Conservation (phyloP, 2,888 invertebrate genomes). For the Eupeodes luniger region DNA sequence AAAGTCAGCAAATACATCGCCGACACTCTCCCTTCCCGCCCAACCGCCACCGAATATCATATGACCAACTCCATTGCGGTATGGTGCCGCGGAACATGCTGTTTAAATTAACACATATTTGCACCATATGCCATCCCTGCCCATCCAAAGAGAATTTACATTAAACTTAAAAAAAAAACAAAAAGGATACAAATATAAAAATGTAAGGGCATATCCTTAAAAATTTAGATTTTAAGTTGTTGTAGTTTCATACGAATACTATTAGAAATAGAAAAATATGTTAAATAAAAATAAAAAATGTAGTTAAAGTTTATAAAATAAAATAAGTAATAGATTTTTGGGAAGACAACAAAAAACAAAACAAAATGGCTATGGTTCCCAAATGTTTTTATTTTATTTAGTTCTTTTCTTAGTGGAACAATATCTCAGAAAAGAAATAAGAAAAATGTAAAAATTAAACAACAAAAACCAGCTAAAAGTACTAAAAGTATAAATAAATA, state of each 20-base stretch:
- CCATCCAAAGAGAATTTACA: slow-evolving; percentile 37
- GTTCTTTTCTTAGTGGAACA: not conserved
- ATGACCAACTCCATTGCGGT: slow-evolving; percentile 85
- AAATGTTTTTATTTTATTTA: not conserved
- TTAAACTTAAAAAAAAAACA: slow-evolving; percentile 27
- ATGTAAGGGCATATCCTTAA: not conserved
- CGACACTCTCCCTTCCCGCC: slow-evolving; percentile 78
- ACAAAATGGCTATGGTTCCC: not conserved
- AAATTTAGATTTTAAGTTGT: slow-evolving; percentile 55
- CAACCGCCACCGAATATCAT: slow-evolving; percentile 83
- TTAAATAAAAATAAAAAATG: slow-evolving; percentile 41
- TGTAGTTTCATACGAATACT: slow-evolving; percentile 65
- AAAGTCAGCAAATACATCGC: slow-evolving; percentile 83
- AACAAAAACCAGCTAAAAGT: not conserved
- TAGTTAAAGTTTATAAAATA: slow-evolving; percentile 19
- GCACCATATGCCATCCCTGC: slow-evolving; percentile 42
- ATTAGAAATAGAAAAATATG: slow-evolving; percentile 56
- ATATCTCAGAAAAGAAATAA: not conserved
- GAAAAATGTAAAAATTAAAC: slow-evolving; percentile 3
- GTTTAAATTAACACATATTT: slow-evolving; percentile 77
- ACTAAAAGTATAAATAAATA: slow-evolving; percentile 24
- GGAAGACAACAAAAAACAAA: not conserved
- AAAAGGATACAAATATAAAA: too few relatives aligned
- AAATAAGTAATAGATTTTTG: slow-evolving; percentile 3
- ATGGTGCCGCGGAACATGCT: slow-evolving; percentile 83